Evolutionary conservation across 2,888 invertebrate species (phyloP).

Genomic region (Clistopyga incitator): DNA sequence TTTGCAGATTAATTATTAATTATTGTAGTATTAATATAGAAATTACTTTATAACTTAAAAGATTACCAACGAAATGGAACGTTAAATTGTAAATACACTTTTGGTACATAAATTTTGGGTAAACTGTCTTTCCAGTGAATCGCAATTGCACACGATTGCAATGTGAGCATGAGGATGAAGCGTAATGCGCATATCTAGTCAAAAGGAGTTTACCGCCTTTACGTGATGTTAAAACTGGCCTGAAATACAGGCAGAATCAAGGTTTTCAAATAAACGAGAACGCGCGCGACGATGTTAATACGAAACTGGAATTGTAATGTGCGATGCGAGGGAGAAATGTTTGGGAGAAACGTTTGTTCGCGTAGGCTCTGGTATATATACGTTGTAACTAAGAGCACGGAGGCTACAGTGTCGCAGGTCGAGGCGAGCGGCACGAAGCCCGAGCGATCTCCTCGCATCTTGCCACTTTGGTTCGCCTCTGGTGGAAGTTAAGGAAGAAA

Average conservation of each 20-base stretch:
- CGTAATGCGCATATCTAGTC: background rate
- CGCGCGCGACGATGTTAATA: background rate
- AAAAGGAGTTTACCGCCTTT: constrained; percentile 12
- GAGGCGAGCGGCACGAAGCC: constrained; percentile 27
- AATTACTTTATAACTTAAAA: too few relatives aligned
- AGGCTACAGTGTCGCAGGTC: constrained; percentile 33
- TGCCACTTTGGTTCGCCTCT: constrained; percentile 7
- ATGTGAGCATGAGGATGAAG: background rate
- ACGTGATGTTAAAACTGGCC: constrained; percentile 30
- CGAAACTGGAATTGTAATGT: constrained; percentile 27
- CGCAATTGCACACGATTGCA: background rate
- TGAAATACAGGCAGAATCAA: background rate
- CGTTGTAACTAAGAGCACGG: constrained; percentile 3
- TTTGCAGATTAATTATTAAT: too few relatives aligned
- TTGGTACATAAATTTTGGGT: background rate
- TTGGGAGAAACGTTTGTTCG: constrained; percentile 14
- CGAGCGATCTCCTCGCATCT: constrained; percentile 18
- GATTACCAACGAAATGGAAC: too few relatives aligned
- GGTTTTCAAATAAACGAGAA: background rate
- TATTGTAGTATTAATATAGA: too few relatives aligned
- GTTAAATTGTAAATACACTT: background rate
- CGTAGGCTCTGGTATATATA: background rate
- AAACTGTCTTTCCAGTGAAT: background rate
- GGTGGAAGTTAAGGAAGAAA: constrained; percentile 63
- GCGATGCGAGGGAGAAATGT: constrained; percentile 5